Evolutionary conservation across 2,113 vertebrate species (phyloP).

Genomic region (Pelvicachromis taeniatus): DNA sequence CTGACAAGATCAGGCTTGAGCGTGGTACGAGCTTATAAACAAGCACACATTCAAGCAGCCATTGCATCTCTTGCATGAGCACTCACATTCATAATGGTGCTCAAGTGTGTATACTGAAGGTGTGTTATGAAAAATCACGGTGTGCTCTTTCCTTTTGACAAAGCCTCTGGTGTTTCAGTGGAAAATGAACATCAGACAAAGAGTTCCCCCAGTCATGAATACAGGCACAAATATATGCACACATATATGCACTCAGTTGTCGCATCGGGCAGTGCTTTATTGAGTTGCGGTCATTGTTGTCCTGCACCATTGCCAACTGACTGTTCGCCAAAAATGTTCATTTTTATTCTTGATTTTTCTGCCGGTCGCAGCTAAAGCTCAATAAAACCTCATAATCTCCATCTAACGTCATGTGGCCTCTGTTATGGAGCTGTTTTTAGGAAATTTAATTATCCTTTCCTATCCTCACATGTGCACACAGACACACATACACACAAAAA

Average conservation of each 20-base stretch:
- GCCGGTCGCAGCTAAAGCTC: neutral
- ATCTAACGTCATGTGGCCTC: neutral
- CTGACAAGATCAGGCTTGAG: conserved; percentile 36
- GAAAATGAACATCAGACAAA: neutral
- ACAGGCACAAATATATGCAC: neutral
- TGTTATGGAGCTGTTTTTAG: conserved; percentile 5
- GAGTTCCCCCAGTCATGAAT: neutral
- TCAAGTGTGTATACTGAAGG: neutral
- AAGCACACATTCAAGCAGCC: conserved; percentile 1
- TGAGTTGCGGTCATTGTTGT: conserved; percentile 32
- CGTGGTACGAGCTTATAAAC: neutral
- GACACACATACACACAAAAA: neutral
- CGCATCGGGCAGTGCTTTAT: neutral
- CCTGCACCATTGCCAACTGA: neutral
- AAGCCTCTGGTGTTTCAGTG: neutral
- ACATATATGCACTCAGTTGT: neutral
- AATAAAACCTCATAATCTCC: neutral
- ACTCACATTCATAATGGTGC: neutral
- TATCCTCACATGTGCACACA: neutral
- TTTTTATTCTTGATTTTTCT: neutral
- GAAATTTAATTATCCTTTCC: neutral
- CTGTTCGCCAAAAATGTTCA: neutral
- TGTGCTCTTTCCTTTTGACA: conserved; percentile 16
- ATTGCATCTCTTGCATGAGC: neutral
- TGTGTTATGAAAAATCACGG: conserved; percentile 10